Base-by-base conservation (phyloP, 2,113 vertebrate genomes). In the Loxodonta africana region DNA sequence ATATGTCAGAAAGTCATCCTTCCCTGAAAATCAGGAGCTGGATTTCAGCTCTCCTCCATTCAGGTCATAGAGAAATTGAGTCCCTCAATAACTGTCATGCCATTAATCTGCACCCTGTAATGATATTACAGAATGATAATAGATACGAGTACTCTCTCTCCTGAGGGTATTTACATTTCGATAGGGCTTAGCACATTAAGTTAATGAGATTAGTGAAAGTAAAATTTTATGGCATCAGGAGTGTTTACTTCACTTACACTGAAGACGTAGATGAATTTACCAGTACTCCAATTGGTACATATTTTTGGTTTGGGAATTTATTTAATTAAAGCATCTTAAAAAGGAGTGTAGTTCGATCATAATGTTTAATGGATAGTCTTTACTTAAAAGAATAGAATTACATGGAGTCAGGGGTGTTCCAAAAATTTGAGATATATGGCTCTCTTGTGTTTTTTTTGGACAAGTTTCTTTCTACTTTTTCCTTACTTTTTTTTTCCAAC, bases 251-350 rank as follows among this genome's bases (percentile, higher is more conserved):
- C 63, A 48, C 76, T 17, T 83, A 67, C 62, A 18, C 46, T 51
- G 46, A 94, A 63, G 30, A 18, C 67, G 60, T 62, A 23, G 60
- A 62, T 62, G 60, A 20, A 53, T 76, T 63, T 76, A 65, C 46
- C 17, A 25, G 25, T 48, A 63, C 30, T 25, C 20, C 30, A 44
- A 77, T 28, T 28, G 53, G 28, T 44, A 73, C 2, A 33, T 44
- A 57, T 37, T 76, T 48, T 90, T 18, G 26, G 20, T n/a, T 21
- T 83, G 53, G 60, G 14, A 10, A 67, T 83, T 90, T 74, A 74
- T 74, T 88, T 94, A 82, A 94, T 63, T 83, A 44, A 94, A 88
- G 53, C 69, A 41, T 90, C 65, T 88, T 83, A n/a, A 83, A 78
- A 88, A 83, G 53, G 41, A 17, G 9, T 65, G 67, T 65, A 12